These are phyloP conservation scores for Amphiprion ocellaris DNA, from an alignment of 2,113 vertebrate species.

Conservation along the genomic window DNA sequence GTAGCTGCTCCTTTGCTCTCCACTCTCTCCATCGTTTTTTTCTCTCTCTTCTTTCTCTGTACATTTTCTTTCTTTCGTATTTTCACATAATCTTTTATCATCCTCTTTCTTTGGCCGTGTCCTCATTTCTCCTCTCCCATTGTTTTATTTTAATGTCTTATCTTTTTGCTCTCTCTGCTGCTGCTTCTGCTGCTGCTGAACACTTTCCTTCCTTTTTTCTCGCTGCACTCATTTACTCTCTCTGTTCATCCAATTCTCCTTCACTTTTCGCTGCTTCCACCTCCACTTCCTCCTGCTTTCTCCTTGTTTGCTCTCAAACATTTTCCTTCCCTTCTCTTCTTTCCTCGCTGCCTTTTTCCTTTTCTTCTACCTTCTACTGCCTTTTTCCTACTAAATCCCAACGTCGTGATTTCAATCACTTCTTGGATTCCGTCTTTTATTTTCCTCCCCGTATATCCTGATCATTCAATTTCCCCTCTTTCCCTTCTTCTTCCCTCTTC, in stretches of 20 bases:
- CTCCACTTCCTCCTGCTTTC: slow-evolving; percentile 42
- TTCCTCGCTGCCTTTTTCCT: slow-evolving; percentile 22
- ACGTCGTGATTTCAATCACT: slow-evolving; percentile 1
- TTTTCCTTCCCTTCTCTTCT: slow-evolving; percentile 21
- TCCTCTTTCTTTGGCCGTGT: slow-evolving; percentile 32
- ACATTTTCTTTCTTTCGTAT: slow-evolving; percentile 49
- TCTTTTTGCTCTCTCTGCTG: slow-evolving; percentile 29
- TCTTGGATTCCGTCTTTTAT: background rate
- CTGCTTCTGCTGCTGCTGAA: background rate
- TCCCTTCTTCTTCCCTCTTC: slow-evolving; percentile 1
- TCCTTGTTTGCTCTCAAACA: slow-evolving; percentile 41
- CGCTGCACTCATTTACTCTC: slow-evolving; percentile 42
- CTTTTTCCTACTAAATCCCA: slow-evolving; percentile 46
- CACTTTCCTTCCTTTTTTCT: slow-evolving; percentile 26
- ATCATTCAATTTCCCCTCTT: slow-evolving; percentile 35
- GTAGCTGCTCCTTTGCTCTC: slow-evolving; percentile 55
- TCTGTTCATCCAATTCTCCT: slow-evolving; percentile 38
- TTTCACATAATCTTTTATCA: slow-evolving; percentile 47
- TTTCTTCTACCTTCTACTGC: slow-evolving; percentile 14
- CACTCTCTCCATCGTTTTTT: slow-evolving; percentile 9
- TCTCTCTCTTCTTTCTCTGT: slow-evolving; percentile 24
- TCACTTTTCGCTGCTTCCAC: slow-evolving; percentile 36
- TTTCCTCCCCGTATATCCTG: slow-evolving; percentile 19
- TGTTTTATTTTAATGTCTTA: slow-evolving; percentile 14
- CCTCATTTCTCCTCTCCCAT: slow-evolving; percentile 44